Conservation (phyloP, 2,797 vertebrate genomes). For the Dicrostonyx torquatus region DNA sequence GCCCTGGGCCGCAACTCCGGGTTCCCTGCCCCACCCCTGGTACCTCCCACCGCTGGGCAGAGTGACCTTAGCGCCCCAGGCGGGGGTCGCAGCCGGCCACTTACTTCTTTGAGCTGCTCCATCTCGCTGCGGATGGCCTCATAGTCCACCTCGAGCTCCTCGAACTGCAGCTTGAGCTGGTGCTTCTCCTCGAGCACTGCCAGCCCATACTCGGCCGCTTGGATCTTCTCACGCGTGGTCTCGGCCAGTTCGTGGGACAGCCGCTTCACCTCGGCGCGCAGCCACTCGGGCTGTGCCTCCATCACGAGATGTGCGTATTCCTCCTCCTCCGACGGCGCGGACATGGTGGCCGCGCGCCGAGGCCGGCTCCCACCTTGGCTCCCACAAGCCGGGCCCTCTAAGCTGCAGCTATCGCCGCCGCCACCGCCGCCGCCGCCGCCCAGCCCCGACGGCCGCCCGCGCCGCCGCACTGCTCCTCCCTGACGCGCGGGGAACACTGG, state of each 20-base stretch:
- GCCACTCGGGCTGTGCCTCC: constrained; percentile 94
- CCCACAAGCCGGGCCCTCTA: constrained; percentile 67
- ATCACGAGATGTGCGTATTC: constrained; percentile 91
- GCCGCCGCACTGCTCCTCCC: constrained; percentile 59
- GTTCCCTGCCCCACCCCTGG: neutral
- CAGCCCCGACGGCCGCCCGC: neutral
- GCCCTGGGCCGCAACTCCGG: neutral
- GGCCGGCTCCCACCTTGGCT: constrained; percentile 50
- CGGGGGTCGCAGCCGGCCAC: neutral
- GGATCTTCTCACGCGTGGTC: constrained; percentile 97
- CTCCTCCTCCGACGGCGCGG: constrained; percentile 89
- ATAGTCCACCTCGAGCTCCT: constrained; percentile 95
- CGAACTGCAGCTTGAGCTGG: constrained; percentile 94
- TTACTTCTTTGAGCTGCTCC: constrained; percentile 97
- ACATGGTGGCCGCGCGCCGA: constrained; percentile 84
- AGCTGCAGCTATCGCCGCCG: constrained; percentile 54
- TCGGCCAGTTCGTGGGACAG: constrained; percentile 94
- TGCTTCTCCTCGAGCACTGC: constrained; percentile 98
- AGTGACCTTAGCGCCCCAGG: constrained; percentile 8
- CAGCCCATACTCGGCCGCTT: constrained; percentile 97
- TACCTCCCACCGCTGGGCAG: neutral
- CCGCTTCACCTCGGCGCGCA: constrained; percentile 92
- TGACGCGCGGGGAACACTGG: constrained; percentile 52
- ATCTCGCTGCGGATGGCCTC: constrained; percentile 94
- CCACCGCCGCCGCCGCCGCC: neutral